Conservation (phyloP, 2,797 vertebrate genomes). For the Mus minutoides region DNA sequence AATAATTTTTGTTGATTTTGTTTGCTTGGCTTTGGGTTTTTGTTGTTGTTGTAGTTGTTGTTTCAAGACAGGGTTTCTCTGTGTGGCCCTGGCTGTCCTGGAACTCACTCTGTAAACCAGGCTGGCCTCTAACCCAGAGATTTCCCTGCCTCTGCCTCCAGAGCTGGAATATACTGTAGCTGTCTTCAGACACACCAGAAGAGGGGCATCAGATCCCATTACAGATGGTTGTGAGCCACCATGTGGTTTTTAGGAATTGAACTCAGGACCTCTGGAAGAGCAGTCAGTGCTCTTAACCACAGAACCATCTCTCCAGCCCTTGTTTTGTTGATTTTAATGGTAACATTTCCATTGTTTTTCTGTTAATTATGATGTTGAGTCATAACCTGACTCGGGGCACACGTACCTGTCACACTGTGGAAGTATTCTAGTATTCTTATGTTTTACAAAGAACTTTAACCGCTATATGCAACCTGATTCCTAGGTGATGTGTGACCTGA, state of each 20-base stretch:
- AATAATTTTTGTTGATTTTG: conserved; percentile 19
- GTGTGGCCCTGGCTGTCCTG: not conserved
- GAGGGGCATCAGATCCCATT: too few relatives aligned
- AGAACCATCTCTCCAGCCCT: not conserved
- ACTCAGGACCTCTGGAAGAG: too few relatives aligned
- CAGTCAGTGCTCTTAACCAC: too few relatives aligned
- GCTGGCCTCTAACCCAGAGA: not conserved
- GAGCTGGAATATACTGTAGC: not conserved
- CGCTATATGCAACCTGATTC: not conserved
- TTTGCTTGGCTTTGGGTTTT: not conserved
- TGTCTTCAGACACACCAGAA: too few relatives aligned
- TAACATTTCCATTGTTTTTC: conserved; percentile 27
- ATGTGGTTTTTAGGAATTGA: too few relatives aligned
- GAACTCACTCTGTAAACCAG: not conserved
- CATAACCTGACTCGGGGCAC: not conserved
- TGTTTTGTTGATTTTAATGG: conserved; percentile 26
- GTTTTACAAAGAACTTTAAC: not conserved
- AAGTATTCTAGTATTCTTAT: not conserved
- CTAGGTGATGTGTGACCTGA: conserved; percentile 30
- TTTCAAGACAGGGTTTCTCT: not conserved
- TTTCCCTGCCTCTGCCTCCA: not conserved
- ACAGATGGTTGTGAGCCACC: too few relatives aligned
- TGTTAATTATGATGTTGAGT: conserved; percentile 20
- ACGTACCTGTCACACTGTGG: not conserved
- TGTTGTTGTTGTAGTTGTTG: not conserved